Percentiles rank a stretch among this genome's conserved stretches.
Evolutionary conservation across 2,797 vertebrate genomes (phyloP).

Genomic region (Amblyraja radiata): DNA sequence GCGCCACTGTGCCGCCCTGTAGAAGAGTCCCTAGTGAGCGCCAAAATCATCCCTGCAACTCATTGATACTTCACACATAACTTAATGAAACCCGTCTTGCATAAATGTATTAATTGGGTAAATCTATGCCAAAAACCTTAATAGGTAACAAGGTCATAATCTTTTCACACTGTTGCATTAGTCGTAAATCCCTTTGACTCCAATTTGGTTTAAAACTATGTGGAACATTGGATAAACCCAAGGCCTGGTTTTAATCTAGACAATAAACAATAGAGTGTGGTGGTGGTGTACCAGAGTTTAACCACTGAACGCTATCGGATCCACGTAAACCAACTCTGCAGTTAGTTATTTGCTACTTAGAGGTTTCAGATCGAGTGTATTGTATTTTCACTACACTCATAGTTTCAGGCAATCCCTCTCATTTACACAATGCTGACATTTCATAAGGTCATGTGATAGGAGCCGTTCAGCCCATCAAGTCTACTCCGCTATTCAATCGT

Average conservation of each 20-base stretch:
- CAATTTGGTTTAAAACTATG: not conserved
- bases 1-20: no score
- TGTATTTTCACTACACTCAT: not conserved
- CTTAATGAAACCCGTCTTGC: not conserved
- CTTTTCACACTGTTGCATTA: not conserved
- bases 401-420: not conserved
- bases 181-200: not conserved
- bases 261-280: not conserved
- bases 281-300: conserved; percentile 20
- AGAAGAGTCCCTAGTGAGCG: not conserved
- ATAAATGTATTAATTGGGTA: not conserved
- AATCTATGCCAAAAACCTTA: not conserved
- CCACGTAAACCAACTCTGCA: not conserved
- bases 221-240: not conserved
- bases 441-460: no score
- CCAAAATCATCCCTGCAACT: not conserved
- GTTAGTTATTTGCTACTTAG: not conserved
- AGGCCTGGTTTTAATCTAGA: not conserved
- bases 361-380: not conserved
- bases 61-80: not conserved
- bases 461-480: no score
- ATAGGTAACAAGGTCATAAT: not conserved
- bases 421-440: not conserved
- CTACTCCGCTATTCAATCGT: no score
- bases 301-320: not conserved